These are phyloP conservation scores for Arbacia lixula DNA, from an alignment of 53 echinoderm and acorn worm genomes.

Conservation along the genomic window DNA sequence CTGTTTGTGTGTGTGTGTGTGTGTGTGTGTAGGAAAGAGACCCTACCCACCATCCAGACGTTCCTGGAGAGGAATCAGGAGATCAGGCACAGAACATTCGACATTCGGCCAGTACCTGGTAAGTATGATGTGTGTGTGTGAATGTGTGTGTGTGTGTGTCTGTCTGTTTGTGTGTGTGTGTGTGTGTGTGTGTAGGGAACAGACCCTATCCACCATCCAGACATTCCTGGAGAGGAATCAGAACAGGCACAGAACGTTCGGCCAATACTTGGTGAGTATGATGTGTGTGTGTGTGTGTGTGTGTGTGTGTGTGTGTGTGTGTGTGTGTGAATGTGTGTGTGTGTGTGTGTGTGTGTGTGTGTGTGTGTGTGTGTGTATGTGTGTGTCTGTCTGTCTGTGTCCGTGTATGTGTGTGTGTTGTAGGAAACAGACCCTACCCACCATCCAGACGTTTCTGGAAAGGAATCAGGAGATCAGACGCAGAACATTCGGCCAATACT, in stretches of 20 bases:
- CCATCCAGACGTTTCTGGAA: constrained; percentile 55
- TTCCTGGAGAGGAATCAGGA: constrained; percentile 67
- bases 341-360: too few species aligned
- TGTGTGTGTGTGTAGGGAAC: too few species aligned
- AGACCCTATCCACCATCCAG: constrained; percentile 70
- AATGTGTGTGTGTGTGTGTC: too few species aligned
- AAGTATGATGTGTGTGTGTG: too few species aligned
- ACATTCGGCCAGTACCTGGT: constrained; percentile 69
- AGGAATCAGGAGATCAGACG: constrained; percentile 49
- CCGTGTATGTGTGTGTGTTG: too few species aligned
- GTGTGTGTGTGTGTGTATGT: too few species aligned
- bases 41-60: constrained; percentile 64
- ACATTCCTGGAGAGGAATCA: constrained; percentile 66
- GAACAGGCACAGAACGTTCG: constrained; percentile 76
- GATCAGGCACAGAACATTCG: constrained; percentile 71
- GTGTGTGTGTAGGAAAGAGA: constrained; percentile 68
- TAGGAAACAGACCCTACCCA: constrained; percentile 66
- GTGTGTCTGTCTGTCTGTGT: too few species aligned
- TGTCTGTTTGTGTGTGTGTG: too few species aligned
- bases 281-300: too few species aligned
- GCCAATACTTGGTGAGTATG: constrained; percentile 45
- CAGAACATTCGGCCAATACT: constrained; percentile 81
- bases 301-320: constrained; percentile 73
- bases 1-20: too few species aligned
- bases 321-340: too few species aligned